A percentile compares a stretch with the other conserved stretches of the same genome.
phyloP scores from a whole-genome alignment of 2,113 vertebrate genomes.

The Aptenodytes patagonicus region DNA sequence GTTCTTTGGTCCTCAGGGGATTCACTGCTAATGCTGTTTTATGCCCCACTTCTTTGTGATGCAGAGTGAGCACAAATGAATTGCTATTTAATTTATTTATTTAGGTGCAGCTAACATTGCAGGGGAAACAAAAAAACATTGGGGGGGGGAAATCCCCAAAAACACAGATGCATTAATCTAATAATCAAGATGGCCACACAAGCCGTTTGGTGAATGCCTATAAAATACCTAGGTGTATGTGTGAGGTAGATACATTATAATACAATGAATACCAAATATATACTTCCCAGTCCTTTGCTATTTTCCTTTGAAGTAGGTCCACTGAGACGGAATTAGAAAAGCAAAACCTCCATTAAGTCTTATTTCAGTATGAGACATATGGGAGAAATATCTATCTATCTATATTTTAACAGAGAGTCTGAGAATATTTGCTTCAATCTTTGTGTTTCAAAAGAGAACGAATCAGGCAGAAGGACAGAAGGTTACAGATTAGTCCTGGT shows the following conservation, averaged over 20 bases:
- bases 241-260: not conserved
- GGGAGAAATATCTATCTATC: conserved; percentile 79
- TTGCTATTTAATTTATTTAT: conserved; percentile 73
- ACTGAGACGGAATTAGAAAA: conserved; percentile 80
- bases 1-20: conserved; percentile 71
- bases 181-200: not conserved
- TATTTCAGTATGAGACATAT: conserved; percentile 84
- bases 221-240: not conserved
- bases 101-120: conserved; percentile 55
- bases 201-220: not conserved
- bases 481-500: conserved; percentile 99
- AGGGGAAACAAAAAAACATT: conserved; percentile 11
- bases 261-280: conserved; percentile 51
- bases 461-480: conserved; percentile 98
- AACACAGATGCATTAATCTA: conserved; percentile 29
- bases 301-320: conserved; percentile 53
- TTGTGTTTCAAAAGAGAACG: conserved; percentile 91
- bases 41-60: conserved; percentile 78
- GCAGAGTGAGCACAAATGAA: conserved; percentile 70
- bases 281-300: not conserved
- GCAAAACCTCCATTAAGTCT: conserved; percentile 73
- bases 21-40: conserved; percentile 72
- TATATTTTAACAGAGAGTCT: conserved; percentile 77
- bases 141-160: not conserved
- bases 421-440: conserved; percentile 88